These are phyloP conservation scores for Hoplias malabaricus DNA, from an alignment of 2,113 vertebrate species.

Conservation along the genomic window DNA sequence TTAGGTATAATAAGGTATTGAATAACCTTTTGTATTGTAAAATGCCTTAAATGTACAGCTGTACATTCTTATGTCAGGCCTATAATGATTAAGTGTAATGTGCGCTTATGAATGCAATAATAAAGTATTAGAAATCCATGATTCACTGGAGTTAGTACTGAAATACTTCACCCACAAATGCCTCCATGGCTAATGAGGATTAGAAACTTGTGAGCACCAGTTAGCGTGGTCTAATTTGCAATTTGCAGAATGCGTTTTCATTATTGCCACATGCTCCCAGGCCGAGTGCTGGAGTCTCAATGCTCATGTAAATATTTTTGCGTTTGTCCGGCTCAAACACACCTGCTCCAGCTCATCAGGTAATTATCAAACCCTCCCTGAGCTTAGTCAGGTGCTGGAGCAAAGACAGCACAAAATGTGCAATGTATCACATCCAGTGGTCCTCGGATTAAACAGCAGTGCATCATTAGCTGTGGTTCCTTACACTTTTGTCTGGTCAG, in stretches of 20 bases:
- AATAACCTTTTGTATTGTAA: no score
- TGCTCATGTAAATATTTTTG: neutral
- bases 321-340: neutral
- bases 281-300: neutral
- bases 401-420: neutral
- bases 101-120: no score
- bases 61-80: no score
- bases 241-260: neutral
- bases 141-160: no score
- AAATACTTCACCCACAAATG: neutral
- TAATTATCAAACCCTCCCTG: conserved; percentile 15
- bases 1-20: no score
- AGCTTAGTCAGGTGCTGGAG: neutral
- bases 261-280: neutral
- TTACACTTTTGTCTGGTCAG: conserved; percentile 25
- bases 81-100: no score
- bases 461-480: conserved; percentile 5
- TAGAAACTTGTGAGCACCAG: neutral
- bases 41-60: no score
- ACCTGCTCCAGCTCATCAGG: neutral
- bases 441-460: conserved; percentile 2
- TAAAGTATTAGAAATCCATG: no score
- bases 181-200: neutral
- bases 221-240: neutral
- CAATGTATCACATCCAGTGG: neutral